Conservation (phyloP, 2,888 invertebrate genomes). For the Drosophila nigritarsus region DNA sequence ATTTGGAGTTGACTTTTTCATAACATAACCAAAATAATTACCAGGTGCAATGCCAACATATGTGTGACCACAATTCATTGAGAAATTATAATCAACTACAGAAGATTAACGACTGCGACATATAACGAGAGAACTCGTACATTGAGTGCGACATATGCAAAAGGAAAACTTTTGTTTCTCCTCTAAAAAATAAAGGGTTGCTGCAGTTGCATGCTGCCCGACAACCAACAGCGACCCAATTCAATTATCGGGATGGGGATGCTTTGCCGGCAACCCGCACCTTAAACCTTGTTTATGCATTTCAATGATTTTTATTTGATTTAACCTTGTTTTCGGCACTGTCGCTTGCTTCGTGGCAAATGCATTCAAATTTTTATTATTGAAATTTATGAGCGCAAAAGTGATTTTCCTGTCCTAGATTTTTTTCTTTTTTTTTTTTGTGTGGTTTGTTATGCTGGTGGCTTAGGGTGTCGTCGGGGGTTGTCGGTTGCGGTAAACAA, state of each 20-base stretch:
- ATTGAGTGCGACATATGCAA: conserved; percentile 62
- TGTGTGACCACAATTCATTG: conserved; percentile 45
- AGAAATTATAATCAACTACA: conserved; percentile 40
- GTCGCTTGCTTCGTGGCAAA: conserved; percentile 70
- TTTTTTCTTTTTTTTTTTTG: conserved; percentile 47
- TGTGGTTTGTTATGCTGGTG: conserved; percentile 61
- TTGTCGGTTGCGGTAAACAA: conserved; percentile 51
- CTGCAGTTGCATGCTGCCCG: neutral
- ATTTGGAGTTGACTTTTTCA: conserved; percentile 5
- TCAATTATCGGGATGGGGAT: conserved; percentile 61
- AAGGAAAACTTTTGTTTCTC: conserved; percentile 45
- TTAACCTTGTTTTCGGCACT: conserved; percentile 69
- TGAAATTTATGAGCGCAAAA: conserved; percentile 79
- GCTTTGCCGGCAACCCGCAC: conserved; percentile 59
- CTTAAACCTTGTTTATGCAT: conserved; percentile 70
- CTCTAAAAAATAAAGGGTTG: conserved; percentile 60
- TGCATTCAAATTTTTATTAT: conserved; percentile 82
- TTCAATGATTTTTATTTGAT: conserved; percentile 71
- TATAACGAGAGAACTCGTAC: neutral
- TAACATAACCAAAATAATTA: neutral
- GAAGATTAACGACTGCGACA: conserved; percentile 46
- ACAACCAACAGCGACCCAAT: conserved; percentile 49
- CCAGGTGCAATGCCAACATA: conserved; percentile 32
- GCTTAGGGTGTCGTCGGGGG: conserved; percentile 42
- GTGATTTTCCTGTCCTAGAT: conserved; percentile 77